Evolutionary conservation across 2,888 invertebrate genomes (phyloP).

Genomic region (Orthonychiurus folsomi): DNA sequence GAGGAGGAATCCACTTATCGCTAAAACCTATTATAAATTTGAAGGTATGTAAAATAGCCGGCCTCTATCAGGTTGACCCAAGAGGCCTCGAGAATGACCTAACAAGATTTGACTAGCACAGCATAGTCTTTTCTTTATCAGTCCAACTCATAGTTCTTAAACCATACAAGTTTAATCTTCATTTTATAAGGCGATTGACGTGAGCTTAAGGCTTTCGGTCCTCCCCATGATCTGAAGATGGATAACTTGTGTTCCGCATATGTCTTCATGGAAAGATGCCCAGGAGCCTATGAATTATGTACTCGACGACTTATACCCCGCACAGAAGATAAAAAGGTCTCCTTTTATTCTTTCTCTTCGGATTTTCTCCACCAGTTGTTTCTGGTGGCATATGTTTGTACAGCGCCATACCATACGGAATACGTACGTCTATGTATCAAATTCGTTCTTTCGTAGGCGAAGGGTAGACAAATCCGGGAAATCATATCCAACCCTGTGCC

Average conservation of each 20-base stretch:
- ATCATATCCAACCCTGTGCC: background rate
- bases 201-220: too few relatives aligned
- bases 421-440: background rate
- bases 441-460: too few relatives aligned
- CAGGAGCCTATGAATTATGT: background rate
- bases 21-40: too few relatives aligned
- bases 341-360: background rate
- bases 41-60: too few relatives aligned
- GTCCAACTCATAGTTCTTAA: too few relatives aligned
- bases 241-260: conserved; percentile 24
- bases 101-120: too few relatives aligned
- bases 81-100: too few relatives aligned
- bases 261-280: conserved; percentile 7
- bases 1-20: too few relatives aligned
- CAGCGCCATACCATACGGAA: background rate
- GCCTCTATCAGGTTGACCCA: too few relatives aligned
- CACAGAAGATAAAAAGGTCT: background rate
- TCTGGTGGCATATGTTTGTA: background rate
- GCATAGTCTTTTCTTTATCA: too few relatives aligned
- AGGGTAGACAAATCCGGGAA: background rate
- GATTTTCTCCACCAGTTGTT: background rate
- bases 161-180: too few relatives aligned
- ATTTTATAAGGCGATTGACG: too few relatives aligned
- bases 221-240: conserved; percentile 22
- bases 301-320: background rate